phyloP scores from a whole-genome alignment of 1,140 invertebrate genomes.

The Cydia splendana region DNA sequence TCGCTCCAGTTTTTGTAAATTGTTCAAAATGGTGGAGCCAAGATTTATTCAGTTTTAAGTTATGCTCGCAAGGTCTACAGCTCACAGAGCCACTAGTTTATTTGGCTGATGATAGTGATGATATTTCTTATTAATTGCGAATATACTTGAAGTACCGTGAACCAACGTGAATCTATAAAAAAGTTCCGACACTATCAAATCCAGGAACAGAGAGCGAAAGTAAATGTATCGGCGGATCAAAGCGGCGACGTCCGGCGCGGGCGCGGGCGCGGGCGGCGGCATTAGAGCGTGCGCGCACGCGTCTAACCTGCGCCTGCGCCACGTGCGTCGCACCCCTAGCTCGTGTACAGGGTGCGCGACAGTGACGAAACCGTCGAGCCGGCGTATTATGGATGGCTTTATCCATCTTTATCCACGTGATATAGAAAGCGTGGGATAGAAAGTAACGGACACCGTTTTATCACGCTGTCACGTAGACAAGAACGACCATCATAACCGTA shows the following conservation, averaged over 20 bases:
- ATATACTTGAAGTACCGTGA: background rate
- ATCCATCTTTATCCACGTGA: too few species aligned
- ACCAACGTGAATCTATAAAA: background rate
- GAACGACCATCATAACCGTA: background rate
- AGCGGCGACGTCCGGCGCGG: conserved; percentile 27
- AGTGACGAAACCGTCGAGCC: background rate
- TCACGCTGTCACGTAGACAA: too few species aligned
- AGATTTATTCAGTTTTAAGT: too few species aligned
- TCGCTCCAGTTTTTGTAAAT: too few species aligned
- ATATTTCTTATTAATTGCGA: too few species aligned
- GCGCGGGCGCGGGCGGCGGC: conserved; percentile 20
- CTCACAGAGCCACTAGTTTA: too few species aligned
- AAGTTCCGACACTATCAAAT: conserved; percentile 12
- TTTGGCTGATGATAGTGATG: too few species aligned
- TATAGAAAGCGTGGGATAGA: too few species aligned
- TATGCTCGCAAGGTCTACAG: too few species aligned
- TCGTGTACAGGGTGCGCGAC: background rate
- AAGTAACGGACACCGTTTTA: too few species aligned
- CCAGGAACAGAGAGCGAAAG: conserved; percentile 28
- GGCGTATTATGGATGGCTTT: too few species aligned
- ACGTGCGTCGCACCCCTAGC: conserved; percentile 20
- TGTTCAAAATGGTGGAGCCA: too few species aligned
- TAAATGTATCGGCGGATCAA: conserved; percentile 24
- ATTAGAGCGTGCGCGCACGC: conserved; percentile 15
- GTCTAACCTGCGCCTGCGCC: conserved; percentile 15